Conservation (phyloP, 2,113 vertebrate species). For the Hyperoodon ampullatus region DNA sequence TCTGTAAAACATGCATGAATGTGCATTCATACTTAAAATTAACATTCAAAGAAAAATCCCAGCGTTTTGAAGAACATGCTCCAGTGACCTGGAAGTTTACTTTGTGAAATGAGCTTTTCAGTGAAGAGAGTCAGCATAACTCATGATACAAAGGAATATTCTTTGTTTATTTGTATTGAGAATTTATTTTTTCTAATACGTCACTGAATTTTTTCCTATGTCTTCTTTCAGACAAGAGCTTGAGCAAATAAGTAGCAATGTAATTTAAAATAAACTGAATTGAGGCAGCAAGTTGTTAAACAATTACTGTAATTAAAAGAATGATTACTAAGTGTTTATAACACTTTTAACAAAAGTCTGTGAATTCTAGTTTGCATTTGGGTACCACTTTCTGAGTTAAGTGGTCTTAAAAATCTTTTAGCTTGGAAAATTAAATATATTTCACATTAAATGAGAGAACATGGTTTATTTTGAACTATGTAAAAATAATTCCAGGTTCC, state of each 20-base stretch:
- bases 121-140: not conserved
- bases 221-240: not conserved
- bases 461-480: not conserved
- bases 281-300: not conserved
- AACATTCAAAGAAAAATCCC: not conserved
- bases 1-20: not conserved
- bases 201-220: not conserved
- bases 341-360: not conserved
- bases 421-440: not conserved
- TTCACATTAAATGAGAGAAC: not conserved
- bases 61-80: not conserved
- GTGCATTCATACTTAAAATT: not conserved
- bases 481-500: not conserved
- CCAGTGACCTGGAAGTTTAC: not conserved
- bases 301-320: not conserved
- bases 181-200: not conserved
- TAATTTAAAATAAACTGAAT: constrained; percentile 12
- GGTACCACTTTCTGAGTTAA: not conserved
- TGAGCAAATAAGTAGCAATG: not conserved
- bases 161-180: not conserved
- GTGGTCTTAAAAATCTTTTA: not conserved
- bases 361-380: not conserved
- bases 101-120: constrained; percentile 18
- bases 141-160: not conserved
- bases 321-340: not conserved